Evolutionary conservation across 2,888 invertebrate genomes (phyloP).

Genomic region (Phytoseiulus persimilis): DNA sequence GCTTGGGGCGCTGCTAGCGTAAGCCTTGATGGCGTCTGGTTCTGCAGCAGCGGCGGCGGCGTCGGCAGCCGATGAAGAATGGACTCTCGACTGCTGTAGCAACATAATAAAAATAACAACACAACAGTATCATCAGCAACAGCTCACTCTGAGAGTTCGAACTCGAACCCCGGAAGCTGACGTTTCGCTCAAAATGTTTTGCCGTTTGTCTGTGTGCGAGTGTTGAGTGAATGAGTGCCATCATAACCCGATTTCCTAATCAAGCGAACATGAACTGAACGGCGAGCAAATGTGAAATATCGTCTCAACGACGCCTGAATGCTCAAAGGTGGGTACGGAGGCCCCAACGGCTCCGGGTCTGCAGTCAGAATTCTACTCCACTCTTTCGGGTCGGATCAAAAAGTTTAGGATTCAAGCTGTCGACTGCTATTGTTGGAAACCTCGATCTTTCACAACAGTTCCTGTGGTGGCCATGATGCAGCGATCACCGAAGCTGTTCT

Average conservation of each 20-base stretch:
- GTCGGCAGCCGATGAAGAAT: not conserved
- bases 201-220: not conserved
- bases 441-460: not conserved
- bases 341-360: not conserved
- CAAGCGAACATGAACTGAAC: not conserved
- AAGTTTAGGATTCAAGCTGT: too few relatives aligned
- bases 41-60: not conserved
- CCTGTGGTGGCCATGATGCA: not conserved
- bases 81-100: not conserved
- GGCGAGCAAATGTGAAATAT: not conserved
- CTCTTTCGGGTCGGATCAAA: too few relatives aligned
- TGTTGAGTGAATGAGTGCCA: not conserved
- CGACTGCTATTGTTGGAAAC: not conserved
- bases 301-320: not conserved
- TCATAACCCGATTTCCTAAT: not conserved
- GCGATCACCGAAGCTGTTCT: not conserved
- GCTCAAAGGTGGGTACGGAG: not conserved
- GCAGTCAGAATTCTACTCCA: not conserved
- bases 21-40: not conserved
- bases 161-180: not conserved
- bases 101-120: constrained; percentile 5
- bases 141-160: not conserved
- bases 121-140: not conserved
- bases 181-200: not conserved
- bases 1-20: not conserved